Conservation (phyloP, 2,888 invertebrate genomes). For the Drosophila flavopinicola region DNA sequence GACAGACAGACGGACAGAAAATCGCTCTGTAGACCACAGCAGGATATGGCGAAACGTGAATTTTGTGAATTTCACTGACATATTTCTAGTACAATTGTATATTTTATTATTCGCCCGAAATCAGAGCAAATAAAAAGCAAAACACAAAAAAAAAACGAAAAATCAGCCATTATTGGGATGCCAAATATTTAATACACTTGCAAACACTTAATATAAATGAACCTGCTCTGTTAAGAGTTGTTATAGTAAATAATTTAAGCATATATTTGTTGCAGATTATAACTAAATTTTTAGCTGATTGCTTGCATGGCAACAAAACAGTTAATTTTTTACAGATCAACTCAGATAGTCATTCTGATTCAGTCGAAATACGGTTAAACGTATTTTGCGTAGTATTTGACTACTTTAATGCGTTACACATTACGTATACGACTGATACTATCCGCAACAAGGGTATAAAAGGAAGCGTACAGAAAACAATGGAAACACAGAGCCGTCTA, state of each 20-base stretch:
- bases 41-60: conserved; percentile 71
- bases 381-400: neutral
- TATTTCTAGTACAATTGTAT: conserved; percentile 74
- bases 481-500: conserved; percentile 24
- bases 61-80: conserved; percentile 74
- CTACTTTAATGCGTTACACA: neutral
- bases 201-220: neutral
- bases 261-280: no score
- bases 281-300: no score
- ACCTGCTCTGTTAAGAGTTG: no score
- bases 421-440: neutral
- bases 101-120: conserved; percentile 69
- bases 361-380: neutral
- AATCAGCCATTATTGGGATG: neutral
- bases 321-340: no score
- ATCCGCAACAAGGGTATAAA: neutral
- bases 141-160: conserved; percentile 11
- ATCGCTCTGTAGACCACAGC: conserved; percentile 41
- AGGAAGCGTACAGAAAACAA: conserved; percentile 32
- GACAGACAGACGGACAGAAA: conserved; percentile 10
- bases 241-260: neutral
- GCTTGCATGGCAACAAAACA: no score
- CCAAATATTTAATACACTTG: conserved; percentile 10
- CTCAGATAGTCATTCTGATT: no score
- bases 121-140: conserved; percentile 60